Evolutionary conservation across 2,113 vertebrate genomes (phyloP).

Genomic region (Herpetotheres cachinnans): DNA sequence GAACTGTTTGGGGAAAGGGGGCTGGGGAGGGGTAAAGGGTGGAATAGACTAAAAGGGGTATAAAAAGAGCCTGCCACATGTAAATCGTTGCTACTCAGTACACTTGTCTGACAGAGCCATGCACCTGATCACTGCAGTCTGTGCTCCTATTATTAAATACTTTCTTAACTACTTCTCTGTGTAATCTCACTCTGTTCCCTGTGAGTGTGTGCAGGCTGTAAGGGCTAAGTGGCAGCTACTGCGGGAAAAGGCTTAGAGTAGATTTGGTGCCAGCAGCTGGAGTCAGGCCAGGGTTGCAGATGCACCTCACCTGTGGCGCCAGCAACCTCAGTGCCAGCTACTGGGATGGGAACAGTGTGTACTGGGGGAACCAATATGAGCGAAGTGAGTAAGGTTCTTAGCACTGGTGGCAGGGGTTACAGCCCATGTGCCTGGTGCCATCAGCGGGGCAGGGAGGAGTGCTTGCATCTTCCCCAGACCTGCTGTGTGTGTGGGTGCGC

Average conservation of each 20-base stretch:
- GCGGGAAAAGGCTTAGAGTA: neutral
- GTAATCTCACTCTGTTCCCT: neutral
- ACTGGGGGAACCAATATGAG: neutral
- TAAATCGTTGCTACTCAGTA: neutral
- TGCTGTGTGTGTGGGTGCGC: neutral
- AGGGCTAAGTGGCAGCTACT: neutral
- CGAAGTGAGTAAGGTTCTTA: neutral
- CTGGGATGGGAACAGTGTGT: neutral
- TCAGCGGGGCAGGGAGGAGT: neutral
- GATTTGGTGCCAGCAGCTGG: neutral
- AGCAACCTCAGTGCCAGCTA: neutral
- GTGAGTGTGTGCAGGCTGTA: neutral
- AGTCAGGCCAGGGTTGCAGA: neutral
- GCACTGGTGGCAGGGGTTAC: neutral
- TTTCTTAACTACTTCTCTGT: neutral
- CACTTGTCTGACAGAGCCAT: accelerated
- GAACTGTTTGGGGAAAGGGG: neutral
- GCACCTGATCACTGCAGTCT: neutral
- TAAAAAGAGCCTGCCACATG: neutral
- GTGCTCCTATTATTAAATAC: neutral
- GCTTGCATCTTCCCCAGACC: neutral
- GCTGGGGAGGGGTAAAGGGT: neutral
- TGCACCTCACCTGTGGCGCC: neutral
- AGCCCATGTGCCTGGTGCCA: neutral
- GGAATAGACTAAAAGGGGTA: neutral